Evolutionary conservation across 2,797 vertebrate species (phyloP), one percentile per base, ranked within the genome.

Genomic region (Gymnothorax reevesii): DNA sequence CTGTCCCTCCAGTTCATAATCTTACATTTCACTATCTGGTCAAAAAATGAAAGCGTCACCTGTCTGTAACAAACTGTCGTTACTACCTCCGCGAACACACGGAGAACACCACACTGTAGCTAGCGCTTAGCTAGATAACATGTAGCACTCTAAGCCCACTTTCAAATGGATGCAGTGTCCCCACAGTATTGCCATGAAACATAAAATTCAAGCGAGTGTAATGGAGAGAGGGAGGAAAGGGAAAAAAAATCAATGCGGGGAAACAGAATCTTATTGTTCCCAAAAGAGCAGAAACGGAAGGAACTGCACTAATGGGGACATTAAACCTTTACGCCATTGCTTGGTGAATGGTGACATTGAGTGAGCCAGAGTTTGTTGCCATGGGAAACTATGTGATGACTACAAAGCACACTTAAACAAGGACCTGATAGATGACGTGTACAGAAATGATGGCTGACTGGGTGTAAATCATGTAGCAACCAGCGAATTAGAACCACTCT

Each of bases 301-400:
- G 62, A 57, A 57, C 86, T 60, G 20, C 4, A 27, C 83, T 71
- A 25, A 57, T 77, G 54, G 73, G 84, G 83, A 86, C 6, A 57
- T 77, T 62, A 52, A 27, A 59, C 62, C 33, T 69, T 33, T n/a
- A 64, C 4, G 57, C 84, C 84, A 71, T 57, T 49, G 12, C 0
- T 49, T 54, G 84, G 84, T 89, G 90, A 83, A 84, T 83, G 83
- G 88, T 49, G 86, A 83, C 88, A 88, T 91, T 89, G 66, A 90
- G 86, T 83, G 9, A 27, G 55, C n/a, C 22, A 12, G 27, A 84
- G 83, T 54, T 82, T 84, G 90, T 90, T 88, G 82, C 87, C 87
- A 88, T 89, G 89, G 88, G 62, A 22, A 86, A 86, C 57, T 10
- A 71, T 60, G 15, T 80, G 55, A 79, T 15, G 13, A 84, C 22